Evolutionary conservation across 2,797 vertebrate genomes (phyloP).

Genomic region (Allobates femoralis): DNA sequence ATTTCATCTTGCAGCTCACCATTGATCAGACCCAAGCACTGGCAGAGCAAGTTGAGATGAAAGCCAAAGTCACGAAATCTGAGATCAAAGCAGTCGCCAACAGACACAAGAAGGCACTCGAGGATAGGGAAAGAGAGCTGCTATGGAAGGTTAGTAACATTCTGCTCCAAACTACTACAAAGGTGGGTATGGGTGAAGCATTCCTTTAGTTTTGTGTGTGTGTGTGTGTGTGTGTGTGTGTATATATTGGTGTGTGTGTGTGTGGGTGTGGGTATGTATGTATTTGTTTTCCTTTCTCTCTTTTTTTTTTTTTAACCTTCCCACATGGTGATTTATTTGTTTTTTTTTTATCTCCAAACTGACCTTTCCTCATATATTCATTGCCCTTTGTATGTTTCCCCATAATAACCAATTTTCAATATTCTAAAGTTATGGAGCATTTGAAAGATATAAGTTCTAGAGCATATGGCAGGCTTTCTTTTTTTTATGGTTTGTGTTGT

Average conservation of each 20-base stretch:
- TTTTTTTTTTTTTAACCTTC: too few species aligned
- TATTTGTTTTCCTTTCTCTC: too few species aligned
- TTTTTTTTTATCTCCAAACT: too few species aligned
- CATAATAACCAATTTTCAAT: neutral
- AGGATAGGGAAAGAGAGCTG: slow-evolving; percentile 96
- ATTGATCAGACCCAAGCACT: slow-evolving; percentile 97
- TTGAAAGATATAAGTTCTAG: neutral
- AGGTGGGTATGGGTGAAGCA: neutral
- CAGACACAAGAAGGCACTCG: slow-evolving; percentile 92
- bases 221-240: neutral
- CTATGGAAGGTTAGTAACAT: slow-evolving; percentile 90
- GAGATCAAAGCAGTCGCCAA: slow-evolving; percentile 96
- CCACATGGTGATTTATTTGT: too few species aligned
- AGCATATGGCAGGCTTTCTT: too few species aligned
- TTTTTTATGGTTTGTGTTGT: too few species aligned
- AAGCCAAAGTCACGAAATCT: slow-evolving; percentile 94
- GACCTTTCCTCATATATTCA: too few species aligned
- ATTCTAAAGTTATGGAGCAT: neutral
- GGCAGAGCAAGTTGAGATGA: slow-evolving; percentile 97
- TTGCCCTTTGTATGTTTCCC: too few species aligned
- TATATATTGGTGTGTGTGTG: neutral
- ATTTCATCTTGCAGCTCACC: slow-evolving; percentile 82
- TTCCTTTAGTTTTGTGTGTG: neutral
- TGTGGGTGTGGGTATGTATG: neutral
- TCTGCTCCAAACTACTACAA: neutral